These are phyloP conservation scores for Alca torda DNA, from an alignment of 2,797 vertebrate species.

Conservation along the genomic window DNA sequence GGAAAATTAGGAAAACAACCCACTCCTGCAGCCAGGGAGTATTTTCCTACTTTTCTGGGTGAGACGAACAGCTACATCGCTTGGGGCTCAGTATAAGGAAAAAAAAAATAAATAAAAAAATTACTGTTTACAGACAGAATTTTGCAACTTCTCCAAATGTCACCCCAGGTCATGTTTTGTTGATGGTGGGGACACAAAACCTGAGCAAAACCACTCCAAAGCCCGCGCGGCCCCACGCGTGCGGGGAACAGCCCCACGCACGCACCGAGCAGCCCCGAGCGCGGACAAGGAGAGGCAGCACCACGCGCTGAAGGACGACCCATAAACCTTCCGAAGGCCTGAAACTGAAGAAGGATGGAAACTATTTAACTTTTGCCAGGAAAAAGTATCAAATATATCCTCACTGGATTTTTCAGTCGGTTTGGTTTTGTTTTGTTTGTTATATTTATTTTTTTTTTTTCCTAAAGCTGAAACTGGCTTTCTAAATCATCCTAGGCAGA, in stretches of 20 bases:
- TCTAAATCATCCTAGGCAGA: slow-evolving; percentile 9
- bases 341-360: slow-evolving; percentile 60
- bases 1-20: neutral
- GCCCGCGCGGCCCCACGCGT: neutral
- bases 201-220: neutral
- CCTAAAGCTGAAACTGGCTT: neutral
- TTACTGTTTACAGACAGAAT: slow-evolving; percentile 31
- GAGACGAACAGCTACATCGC: neutral
- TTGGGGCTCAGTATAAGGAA: neutral
- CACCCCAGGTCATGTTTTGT: neutral
- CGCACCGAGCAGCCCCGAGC: neutral
- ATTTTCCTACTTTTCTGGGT: neutral
- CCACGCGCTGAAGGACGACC: neutral
- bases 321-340: neutral
- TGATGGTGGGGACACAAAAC: neutral
- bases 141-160: slow-evolving; percentile 35
- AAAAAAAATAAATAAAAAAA: neutral
- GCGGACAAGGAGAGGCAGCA: neutral
- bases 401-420: slow-evolving; percentile 34
- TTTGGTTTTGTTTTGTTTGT: slow-evolving; percentile 22
- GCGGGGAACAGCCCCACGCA: neutral
- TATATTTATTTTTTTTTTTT: neutral
- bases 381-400: slow-evolving; percentile 60
- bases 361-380: slow-evolving; percentile 50
- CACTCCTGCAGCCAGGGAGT: neutral